A percentile compares a stretch with the other conserved stretches of the same genome.
Evolutionary conservation across 2,888 invertebrate species (phyloP).

Genomic region (Antheraea yamamai): DNA sequence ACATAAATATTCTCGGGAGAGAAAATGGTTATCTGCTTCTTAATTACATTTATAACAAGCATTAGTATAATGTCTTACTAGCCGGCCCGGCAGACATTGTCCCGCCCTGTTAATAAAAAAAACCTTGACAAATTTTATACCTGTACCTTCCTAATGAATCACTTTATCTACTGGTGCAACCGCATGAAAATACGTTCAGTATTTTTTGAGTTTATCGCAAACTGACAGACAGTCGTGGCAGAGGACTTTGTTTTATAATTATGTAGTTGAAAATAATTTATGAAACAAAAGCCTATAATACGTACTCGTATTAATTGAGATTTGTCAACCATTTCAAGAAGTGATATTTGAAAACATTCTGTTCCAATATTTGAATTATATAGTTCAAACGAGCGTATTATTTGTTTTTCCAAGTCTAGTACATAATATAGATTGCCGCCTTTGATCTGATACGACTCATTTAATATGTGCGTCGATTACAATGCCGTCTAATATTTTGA

Average conservation of each 20-base stretch:
- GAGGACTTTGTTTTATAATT: too few relatives aligned
- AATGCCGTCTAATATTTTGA: slow-evolving; percentile 37
- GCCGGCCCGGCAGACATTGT: too few relatives aligned
- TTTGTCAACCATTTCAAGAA: not conserved
- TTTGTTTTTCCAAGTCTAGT: not conserved
- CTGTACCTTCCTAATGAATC: too few relatives aligned
- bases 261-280: too few relatives aligned
- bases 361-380: not conserved
- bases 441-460: not conserved
- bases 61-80: not conserved
- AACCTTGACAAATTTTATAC: too few relatives aligned
- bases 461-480: slow-evolving; percentile 28
- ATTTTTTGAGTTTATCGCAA: too few relatives aligned
- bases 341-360: not conserved
- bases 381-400: not conserved
- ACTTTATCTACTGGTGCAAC: too few relatives aligned
- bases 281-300: too few relatives aligned
- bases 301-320: not conserved
- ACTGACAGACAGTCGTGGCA: too few relatives aligned
- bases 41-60: not conserved
- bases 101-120: too few relatives aligned
- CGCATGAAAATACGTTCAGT: too few relatives aligned
- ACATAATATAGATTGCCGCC: not conserved
- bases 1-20: not conserved
- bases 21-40: not conserved